Evolutionary conservation across 2,888 invertebrate species (phyloP), one percentile per base, ranked within the genome.

Genomic region (Rhingia rostrata): DNA sequence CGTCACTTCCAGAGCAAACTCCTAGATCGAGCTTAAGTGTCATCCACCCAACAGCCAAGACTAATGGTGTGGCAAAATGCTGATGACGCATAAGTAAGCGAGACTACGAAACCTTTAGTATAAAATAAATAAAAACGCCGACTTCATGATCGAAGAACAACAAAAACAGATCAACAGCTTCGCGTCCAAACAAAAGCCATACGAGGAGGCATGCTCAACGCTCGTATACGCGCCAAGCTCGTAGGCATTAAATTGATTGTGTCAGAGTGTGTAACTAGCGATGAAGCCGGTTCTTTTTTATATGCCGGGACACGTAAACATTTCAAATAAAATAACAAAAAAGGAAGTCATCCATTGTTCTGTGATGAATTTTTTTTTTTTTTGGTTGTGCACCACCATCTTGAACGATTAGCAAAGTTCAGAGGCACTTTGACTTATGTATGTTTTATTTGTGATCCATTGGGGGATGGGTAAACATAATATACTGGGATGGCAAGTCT

Each of bases 171-270:
- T 73, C 64, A 74, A 63, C 54, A 60, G 61, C 54, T 63, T 43
- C 35, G 33, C 5, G 53, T n/a, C 14, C 67, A 69, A 58, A 83
- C 63, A 79, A 78, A 78, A 79, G 78, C 9, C 4, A 61, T 60
- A 43, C 51, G 14, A 64, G 45, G 41, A 67, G 45, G 66, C 54
- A 22, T 63, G 53, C 60, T 7, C 43, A 45, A 22, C 61, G 53
- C 60, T 7, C 43, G 53, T 43, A 33, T 74, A 51, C 63, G 49
- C 63, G 12, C 41, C 53, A 33, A 70, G 58, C 66, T 72, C 67
- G 56, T 80, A 74, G 78, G 66, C 82, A 79, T 83, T 69, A 64
- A 83, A 74, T 79, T 83, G 83, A 79, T 64, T 79, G 73, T 60
- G 54, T 37, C 56, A 9, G 54, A 61, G 69, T 63, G 53, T 60